These are phyloP conservation scores for Oryzias sinensis DNA, from an alignment of 2,797 vertebrate genomes.

Conservation along the genomic window DNA sequence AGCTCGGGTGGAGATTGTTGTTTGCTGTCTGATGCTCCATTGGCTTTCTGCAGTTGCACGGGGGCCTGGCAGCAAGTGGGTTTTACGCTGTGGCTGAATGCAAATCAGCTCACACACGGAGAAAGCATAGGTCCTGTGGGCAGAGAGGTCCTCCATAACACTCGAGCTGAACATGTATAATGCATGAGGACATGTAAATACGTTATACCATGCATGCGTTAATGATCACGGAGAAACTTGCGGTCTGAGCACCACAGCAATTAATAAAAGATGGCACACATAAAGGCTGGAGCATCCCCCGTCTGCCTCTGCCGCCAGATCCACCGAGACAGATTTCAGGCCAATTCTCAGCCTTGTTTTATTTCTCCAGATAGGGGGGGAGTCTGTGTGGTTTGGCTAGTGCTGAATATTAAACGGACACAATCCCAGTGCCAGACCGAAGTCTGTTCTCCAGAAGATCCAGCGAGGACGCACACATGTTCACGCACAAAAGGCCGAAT, in stretches of 20 bases:
- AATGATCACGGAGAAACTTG: constrained; percentile 75
- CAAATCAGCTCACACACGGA: constrained; percentile 47
- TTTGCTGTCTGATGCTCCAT: constrained; percentile 43
- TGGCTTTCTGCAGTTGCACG: constrained; percentile 25
- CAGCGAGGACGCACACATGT: constrained; percentile 14
- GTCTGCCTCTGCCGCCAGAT: constrained; percentile 51
- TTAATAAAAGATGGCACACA: constrained; percentile 78
- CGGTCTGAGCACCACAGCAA: constrained; percentile 69
- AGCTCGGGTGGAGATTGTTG: constrained; percentile 16
- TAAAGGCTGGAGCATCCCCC: constrained; percentile 58
- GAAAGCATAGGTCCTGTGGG: constrained; percentile 61
- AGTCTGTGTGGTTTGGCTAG: constrained; percentile 57
- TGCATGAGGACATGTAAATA: constrained; percentile 80
- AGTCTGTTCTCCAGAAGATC: constrained; percentile 47
- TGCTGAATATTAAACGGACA: constrained; percentile 78
- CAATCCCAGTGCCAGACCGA: constrained; percentile 52
- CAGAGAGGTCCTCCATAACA: constrained; percentile 58
- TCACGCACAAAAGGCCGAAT: constrained; percentile 15
- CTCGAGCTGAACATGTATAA: constrained; percentile 67
- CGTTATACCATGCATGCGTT: constrained; percentile 76
- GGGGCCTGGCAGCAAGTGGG: constrained; percentile 15
- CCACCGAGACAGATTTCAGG: constrained; percentile 69
- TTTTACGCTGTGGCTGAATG: constrained; percentile 44
- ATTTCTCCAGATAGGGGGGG: constrained; percentile 54
- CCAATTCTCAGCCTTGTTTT: constrained; percentile 74